A percentile compares a stretch with the other conserved stretches of the same genome.
phyloP scores from a whole-genome alignment of 2,797 vertebrate genomes.

The Eutrigla gurnardus region DNA sequence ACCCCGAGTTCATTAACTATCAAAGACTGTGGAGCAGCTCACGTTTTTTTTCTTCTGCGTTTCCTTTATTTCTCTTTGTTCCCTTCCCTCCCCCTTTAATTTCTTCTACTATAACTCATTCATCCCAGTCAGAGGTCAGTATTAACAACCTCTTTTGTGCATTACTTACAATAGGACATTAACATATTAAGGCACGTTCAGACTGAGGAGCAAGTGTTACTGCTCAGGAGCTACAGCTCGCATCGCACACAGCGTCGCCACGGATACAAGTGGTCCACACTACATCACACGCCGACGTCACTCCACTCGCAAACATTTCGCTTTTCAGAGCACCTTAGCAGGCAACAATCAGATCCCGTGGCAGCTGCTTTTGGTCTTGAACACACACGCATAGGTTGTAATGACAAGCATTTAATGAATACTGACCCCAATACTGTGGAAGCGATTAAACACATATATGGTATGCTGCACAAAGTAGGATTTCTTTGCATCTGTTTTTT shows the following conservation, averaged over 20 bases:
- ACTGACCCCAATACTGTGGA: constrained; percentile 75
- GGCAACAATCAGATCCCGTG: constrained; percentile 14
- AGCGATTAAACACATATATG: constrained; percentile 35
- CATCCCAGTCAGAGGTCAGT: constrained; percentile 59
- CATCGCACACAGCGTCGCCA: background rate
- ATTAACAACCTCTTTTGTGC: constrained; percentile 56
- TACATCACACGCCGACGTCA: background rate
- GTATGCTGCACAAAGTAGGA: constrained; percentile 34
- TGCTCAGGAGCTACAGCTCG: constrained; percentile 24
- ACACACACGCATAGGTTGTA: constrained; percentile 9
- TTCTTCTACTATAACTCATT: constrained; percentile 43
- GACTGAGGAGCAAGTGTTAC: constrained; percentile 23
- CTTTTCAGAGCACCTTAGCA: background rate
- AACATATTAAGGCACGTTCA: constrained; percentile 40
- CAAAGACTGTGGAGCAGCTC: constrained; percentile 44
- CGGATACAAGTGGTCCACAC: constrained; percentile 5
- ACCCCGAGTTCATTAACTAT: constrained; percentile 55
- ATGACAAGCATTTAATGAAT: constrained; percentile 11
- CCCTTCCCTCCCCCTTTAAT: constrained; percentile 37
- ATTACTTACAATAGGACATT: constrained; percentile 42
- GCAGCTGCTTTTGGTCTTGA: constrained; percentile 9
- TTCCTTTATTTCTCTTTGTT: constrained; percentile 36
- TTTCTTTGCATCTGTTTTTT: constrained; percentile 5
- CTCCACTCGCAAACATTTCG: background rate
- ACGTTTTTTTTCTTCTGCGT: constrained; percentile 41